These are phyloP conservation scores for Chrysomallon squamiferum DNA, from an alignment of 1,140 invertebrate species.

Conservation along the genomic window DNA sequence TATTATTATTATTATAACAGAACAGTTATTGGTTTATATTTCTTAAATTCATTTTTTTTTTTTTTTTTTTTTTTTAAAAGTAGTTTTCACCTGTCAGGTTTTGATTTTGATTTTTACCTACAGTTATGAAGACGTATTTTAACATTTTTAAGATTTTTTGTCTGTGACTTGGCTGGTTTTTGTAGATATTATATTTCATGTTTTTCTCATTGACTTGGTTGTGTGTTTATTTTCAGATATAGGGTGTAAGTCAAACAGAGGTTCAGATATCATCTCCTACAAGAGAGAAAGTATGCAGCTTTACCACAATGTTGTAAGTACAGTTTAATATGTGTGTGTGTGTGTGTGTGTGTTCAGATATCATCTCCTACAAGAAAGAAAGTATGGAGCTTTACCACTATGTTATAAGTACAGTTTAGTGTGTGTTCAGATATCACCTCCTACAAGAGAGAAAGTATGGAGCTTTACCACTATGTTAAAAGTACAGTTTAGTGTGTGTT, in stretches of 20 bases:
- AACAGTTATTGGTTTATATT: too few species aligned
- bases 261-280: constrained; percentile 39
- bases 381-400: constrained; percentile 60
- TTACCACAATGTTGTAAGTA: constrained; percentile 59
- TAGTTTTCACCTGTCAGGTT: too few species aligned
- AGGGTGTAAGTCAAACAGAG: constrained; percentile 28
- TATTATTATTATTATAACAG: too few species aligned
- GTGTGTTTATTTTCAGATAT: constrained; percentile 16
- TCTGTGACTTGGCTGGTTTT: too few species aligned
- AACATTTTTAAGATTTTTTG: too few species aligned
- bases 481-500: constrained; percentile 18
- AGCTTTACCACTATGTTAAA: constrained; percentile 60
- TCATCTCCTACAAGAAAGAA: constrained; percentile 49
- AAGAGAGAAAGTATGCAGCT: constrained; percentile 57
- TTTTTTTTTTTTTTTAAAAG: too few species aligned
- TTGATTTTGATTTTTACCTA: too few species aligned
- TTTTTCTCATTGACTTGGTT: too few species aligned
- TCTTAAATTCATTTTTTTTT: too few species aligned
- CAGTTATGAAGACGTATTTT: too few species aligned
- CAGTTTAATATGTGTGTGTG: neutral
- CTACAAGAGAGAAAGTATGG: constrained; percentile 56
- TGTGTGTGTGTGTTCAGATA: too few species aligned
- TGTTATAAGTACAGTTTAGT: constrained; percentile 47
- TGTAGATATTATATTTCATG: too few species aligned
- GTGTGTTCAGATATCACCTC: constrained; percentile 39